Evolutionary conservation across 2,113 vertebrate species (phyloP).

Genomic region (Turnix velox): DNA sequence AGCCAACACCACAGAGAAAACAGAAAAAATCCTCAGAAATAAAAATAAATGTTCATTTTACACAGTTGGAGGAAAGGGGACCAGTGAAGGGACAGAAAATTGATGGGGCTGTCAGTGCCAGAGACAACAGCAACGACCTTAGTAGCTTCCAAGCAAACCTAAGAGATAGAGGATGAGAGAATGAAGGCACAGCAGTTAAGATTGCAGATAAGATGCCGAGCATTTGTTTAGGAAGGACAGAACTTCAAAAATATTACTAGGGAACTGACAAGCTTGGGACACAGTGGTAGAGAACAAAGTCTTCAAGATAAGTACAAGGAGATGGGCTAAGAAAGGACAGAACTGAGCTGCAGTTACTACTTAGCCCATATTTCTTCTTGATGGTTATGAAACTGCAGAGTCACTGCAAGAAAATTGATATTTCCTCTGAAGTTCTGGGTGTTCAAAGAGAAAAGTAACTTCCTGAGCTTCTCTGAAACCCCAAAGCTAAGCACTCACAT

Average conservation of each 20-base stretch:
- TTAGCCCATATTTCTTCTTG: neutral
- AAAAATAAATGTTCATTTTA: neutral
- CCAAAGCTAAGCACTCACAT: neutral
- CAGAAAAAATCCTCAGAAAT: neutral
- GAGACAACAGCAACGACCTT: neutral
- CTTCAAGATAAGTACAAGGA: neutral
- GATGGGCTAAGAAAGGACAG: neutral
- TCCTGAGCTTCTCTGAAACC: neutral
- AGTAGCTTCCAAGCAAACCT: neutral
- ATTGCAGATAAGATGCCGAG: neutral
- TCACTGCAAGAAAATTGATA: neutral
- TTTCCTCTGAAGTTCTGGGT: neutral
- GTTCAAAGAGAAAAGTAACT: constrained; percentile 6
- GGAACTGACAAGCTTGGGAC: neutral
- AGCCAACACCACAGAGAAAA: neutral
- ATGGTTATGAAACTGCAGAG: neutral
- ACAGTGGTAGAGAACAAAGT: neutral
- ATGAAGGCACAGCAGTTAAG: neutral
- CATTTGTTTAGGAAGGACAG: neutral
- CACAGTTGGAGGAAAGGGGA: neutral
- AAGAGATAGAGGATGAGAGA: constrained; percentile 13
- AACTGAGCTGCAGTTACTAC: neutral
- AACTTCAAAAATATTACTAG: neutral
- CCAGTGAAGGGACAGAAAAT: neutral
- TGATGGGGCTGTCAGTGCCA: neutral